Base-by-base conservation (phyloP, 1,140 invertebrate genomes). In the Lucilia sericata region DNA sequence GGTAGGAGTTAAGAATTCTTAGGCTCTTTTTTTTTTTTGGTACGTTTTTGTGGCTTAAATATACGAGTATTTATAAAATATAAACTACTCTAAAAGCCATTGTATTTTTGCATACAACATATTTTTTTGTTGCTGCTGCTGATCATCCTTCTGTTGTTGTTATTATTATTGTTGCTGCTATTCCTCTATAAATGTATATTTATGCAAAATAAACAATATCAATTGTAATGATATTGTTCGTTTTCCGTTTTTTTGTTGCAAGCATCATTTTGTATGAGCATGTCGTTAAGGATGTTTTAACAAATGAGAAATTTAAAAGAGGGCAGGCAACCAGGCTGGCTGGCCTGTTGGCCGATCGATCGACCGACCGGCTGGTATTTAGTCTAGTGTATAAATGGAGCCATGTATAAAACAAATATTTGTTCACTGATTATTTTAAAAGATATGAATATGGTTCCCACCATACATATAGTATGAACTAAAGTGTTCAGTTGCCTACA, bases 181-280 rank as follows among this genome's bases (percentile, higher is more conserved):
- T 19, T 51, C 60, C 47, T 78, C 25, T 82, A 82, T 60, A 55
- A 55, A 60, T 51, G 70, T 65, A 87, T 88, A 88, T 88, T 88
- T 90, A 90, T 90, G 87, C 87, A 89, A 90, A 87, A 89, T 88
- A 87, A 90, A 84, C 88, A 90, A 90, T 89, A 90, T 90, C 89
- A 90, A 90, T 90, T 90, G 89, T 90, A 90, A 90, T 90, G 89
- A 90, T 90, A 90, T 90, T 90, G 51, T 82, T 80, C 8, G 17
- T 49, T 19, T 49, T 80, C n/a, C 34, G 3, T 70, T 70, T 70
- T 70, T 70, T 70, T 70, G n/a, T 7, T 70, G 10, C 21, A 60
- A 2, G 55, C n/a, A 78, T 36, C 75, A 34, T 49, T 80, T 80
- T 80, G 76, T 80, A 49, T 8, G 19, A 89, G 88, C 89, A 90